These are phyloP conservation scores for Helicolenus hilgendorfi DNA, from an alignment of 2,797 vertebrate genomes.

Conservation along the genomic window DNA sequence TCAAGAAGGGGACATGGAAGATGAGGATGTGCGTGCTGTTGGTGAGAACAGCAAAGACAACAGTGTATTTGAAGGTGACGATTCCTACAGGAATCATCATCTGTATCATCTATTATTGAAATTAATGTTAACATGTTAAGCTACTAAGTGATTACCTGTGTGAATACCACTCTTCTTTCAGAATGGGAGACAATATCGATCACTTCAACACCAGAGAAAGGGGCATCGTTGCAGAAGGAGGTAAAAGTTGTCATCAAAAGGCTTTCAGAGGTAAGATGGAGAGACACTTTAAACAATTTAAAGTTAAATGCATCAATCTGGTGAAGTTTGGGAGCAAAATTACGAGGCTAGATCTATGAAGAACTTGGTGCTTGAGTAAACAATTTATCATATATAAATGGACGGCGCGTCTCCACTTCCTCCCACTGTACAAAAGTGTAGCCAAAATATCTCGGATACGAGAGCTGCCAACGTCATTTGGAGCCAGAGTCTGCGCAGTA, in stretches of 20 bases:
- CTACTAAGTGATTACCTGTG: neutral
- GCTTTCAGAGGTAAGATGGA: conserved; percentile 26
- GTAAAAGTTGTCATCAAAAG: neutral
- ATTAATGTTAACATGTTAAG: neutral
- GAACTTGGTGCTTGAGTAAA: no score
- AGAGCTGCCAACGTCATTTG: no score
- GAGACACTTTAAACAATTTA: neutral
- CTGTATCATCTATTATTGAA: neutral
- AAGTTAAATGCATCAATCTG: no score
- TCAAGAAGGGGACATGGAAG: neutral
- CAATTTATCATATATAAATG: no score
- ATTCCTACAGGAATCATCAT: neutral
- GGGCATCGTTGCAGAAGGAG: neutral
- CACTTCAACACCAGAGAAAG: no score
- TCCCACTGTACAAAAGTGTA: no score
- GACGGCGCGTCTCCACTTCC: fast-evolving
- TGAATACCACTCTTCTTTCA: conserved; percentile 2
- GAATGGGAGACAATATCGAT: neutral
- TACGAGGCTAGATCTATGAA: no score
- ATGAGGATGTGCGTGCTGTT: neutral
- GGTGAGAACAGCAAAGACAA: neutral
- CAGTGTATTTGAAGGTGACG: neutral
- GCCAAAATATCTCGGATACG: no score
- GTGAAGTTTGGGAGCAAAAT: no score
- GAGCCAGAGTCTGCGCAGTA: no score